Evolutionary conservation across 1,140 invertebrate species (phyloP), one percentile per base, ranked within the genome.

Genomic region (Tachypleus tridentatus): DNA sequence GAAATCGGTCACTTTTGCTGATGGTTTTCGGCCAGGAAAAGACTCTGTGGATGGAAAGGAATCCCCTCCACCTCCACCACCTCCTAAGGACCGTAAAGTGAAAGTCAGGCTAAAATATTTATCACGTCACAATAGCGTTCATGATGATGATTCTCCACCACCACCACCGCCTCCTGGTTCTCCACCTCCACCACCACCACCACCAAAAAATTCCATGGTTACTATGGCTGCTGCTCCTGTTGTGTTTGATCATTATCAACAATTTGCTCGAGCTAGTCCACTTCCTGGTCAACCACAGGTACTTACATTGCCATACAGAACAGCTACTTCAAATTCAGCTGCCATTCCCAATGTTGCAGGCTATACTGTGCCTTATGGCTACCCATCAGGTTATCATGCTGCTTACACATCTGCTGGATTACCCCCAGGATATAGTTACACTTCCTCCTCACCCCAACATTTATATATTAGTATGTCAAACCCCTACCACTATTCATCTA

Each of bases 1-100:
- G 50, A 71, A 71, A 52, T 65, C 63, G 7, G 70, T 71, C 3
- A 71, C 70, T 53, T 71, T 71, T 63, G 68, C 70, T 6, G 70
- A 71, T 60, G 70, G 68, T 53, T 59, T 69, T n/a, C 69, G 64
- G 3, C 68, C 68, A 8, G 66, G 63, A 5, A 69, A 67, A 57
- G 70, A 67, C 8, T n/a, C 60, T 4, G 63, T 63, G 11, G 66
- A 64, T 8, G 60, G 60, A 3, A 29, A 64, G 8, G 63, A 58
- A 51, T 54, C 66, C 5, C 61, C 68, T 6, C 66, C 70, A 9
- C 66, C 66, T 3, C 66, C 66, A 8, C 70, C 70, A 52, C 67
- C 70, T 29, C 65, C 67, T 3, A 62, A 67, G 49, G 61, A 65
- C n/a, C 47, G 60, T 0, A 60, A 57, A n/a, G 57, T 65, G 52